Conservation (phyloP, 2,797 vertebrate genomes). For the Tolypeutes matacus region DNA sequence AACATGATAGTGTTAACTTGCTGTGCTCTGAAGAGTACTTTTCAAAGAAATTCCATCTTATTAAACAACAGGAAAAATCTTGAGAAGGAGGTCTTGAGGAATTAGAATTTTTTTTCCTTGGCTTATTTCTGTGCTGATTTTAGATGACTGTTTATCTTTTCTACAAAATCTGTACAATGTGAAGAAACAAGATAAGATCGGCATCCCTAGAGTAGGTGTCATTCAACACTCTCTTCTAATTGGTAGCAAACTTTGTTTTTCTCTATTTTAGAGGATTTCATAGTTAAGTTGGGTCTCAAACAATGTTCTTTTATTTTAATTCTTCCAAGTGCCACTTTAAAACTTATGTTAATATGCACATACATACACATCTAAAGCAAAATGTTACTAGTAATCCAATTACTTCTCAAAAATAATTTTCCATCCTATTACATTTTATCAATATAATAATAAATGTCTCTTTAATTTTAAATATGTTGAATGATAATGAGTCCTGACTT, state of each 20-base stretch:
- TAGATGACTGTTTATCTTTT: conserved; percentile 41
- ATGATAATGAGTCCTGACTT: conserved; percentile 70
- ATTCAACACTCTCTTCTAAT: conserved; percentile 58
- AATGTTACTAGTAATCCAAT: conserved; percentile 29
- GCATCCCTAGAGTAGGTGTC: conserved; percentile 54
- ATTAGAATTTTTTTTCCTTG: conserved; percentile 56
- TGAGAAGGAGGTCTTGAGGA: conserved; percentile 65
- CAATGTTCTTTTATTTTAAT: conserved; percentile 66
- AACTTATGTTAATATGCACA: conserved; percentile 27
- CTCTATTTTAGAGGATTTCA: conserved; percentile 73
- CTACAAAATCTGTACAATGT: conserved; percentile 45
- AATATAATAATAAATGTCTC: conserved; percentile 1
- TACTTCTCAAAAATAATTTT: conserved; percentile 47
- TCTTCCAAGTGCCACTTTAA: conserved; percentile 66
- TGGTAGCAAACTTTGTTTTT: conserved; percentile 78
- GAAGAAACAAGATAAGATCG: conserved; percentile 8
- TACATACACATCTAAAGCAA: conserved; percentile 32
- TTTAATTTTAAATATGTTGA: conserved; percentile 44
- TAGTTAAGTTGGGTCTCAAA: conserved; percentile 61
- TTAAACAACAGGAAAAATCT: conserved; percentile 45
- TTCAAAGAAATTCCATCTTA: conserved; percentile 67
- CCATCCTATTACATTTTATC: neutral
- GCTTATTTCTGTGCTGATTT: neutral
- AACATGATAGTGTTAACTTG: conserved; percentile 69
- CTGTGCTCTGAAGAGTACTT: conserved; percentile 64